Base-by-base conservation (phyloP, 2,113 vertebrate genomes). In the Thunnus maccoyii region DNA sequence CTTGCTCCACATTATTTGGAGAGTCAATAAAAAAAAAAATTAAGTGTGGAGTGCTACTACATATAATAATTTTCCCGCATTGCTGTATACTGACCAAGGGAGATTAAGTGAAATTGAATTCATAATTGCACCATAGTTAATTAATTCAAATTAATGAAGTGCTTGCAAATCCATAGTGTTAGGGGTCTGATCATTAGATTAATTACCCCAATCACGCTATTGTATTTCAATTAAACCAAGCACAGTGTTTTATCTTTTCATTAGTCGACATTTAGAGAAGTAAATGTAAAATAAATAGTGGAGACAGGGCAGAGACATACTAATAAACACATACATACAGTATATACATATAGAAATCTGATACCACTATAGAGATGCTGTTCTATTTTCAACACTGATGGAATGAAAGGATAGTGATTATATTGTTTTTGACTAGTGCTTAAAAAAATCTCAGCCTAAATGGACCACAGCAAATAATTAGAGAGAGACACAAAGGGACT, bases 101-200 rank as follows among this genome's bases (percentile, higher is more conserved):
- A 79, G 86, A 93, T 94, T 90, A 89, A 93, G 92, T 72, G 56
- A 88, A 89, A 93, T 90, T 92, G 85, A 92, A 93, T 92, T 93
- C 82, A 94, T 93, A 94, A 94, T 90, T 90, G 85, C 80, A 60
- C 56, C 50, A 70, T 44, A 64, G 80, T 57, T 76, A 61, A 86
- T 79, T 93, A 93, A 95, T 92, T 91, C 91, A 92, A 91, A 94
- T 92, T 89, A 93, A 95, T 95, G 91, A 92, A 93, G 87, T 93
- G 88, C 79, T 78, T 64, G 83, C 73, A 85, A 82, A 94, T 92
- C 91, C 87, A 90, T 91, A 92, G 68, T 84, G 88, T 76, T 86
- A 86, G 72, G 80, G 86, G 64, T 87, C 79, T 88, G 87, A 90
- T 93, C 86, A 84, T 86, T 86, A 88, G 84, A 95, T 94, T 89